These are phyloP conservation scores for Sphecodes monilicornis DNA, from an alignment of 2,888 invertebrate species.

Conservation along the genomic window DNA sequence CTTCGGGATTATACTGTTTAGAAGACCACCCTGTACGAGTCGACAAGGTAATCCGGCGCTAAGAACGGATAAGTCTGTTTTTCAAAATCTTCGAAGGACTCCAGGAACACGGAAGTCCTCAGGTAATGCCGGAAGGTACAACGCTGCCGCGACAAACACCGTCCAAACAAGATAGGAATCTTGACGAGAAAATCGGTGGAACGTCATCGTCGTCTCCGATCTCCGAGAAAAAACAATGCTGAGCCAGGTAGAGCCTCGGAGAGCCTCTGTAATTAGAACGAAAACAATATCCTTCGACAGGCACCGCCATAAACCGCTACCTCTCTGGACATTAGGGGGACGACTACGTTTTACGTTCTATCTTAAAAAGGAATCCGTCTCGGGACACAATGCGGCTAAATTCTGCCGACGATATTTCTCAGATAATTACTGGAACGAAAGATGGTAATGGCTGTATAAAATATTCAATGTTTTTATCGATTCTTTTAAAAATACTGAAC, in stretches of 20 bases:
- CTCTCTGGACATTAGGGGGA: not conserved
- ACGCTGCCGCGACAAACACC: not conserved
- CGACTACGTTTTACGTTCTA: not conserved
- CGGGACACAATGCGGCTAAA: not conserved
- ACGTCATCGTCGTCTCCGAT: constrained; percentile 14
- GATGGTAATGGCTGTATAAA: not conserved
- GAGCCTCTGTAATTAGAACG: constrained; percentile 15
- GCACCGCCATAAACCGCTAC: constrained; percentile 10
- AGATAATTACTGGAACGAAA: not conserved
- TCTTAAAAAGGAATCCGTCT: not conserved
- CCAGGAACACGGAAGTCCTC: constrained; percentile 4
- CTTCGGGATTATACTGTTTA: not conserved
- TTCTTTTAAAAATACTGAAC: not conserved
- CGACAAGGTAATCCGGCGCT: not conserved
- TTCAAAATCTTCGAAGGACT: not conserved
- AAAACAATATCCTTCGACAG: constrained; percentile 13
- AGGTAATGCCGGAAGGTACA: not conserved
- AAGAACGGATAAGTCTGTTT: constrained; percentile 15
- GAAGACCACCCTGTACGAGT: constrained; percentile 1
- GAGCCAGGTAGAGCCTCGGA: not conserved
- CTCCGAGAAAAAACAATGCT: constrained; percentile 10
- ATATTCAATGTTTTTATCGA: not conserved
- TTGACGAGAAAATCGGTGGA: constrained; percentile 13
- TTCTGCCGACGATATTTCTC: not conserved
- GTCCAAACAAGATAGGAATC: constrained; percentile 14